A percentile compares a stretch with the other conserved stretches of the same genome.
phyloP scores from a whole-genome alignment of 2,888 invertebrate genomes.

The Parelbella ahira region DNA sequence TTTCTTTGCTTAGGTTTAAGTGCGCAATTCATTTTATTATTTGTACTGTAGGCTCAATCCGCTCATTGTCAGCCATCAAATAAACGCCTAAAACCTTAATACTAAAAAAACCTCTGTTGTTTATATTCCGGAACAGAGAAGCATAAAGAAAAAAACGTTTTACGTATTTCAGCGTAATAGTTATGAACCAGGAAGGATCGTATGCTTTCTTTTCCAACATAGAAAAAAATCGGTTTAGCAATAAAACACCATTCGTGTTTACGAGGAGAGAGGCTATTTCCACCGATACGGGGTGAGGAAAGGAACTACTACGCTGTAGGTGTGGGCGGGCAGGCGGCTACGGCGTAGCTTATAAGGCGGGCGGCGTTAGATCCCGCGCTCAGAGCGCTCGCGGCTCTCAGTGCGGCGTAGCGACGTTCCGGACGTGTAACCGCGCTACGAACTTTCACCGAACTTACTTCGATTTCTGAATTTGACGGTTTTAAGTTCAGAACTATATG shows the following conservation, averaged over 20 bases:
- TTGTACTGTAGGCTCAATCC: no score
- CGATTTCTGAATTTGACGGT: no score
- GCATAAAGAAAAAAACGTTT: slow-evolving; percentile 8
- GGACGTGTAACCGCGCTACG: slow-evolving; percentile 41
- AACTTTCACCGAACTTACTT: slow-evolving; percentile 20
- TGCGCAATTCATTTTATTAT: no score
- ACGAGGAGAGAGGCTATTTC: slow-evolving; percentile 21
- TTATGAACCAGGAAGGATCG: slow-evolving; percentile 18
- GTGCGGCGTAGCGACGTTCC: slow-evolving; percentile 40
- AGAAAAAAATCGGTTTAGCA: slow-evolving; percentile 22
- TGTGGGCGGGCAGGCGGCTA: slow-evolving; percentile 33
- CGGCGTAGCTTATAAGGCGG: slow-evolving; percentile 52
- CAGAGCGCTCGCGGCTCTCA: slow-evolving; percentile 60
- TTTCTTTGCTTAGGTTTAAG: no score
- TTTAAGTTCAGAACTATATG: no score
- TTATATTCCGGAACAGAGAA: no score
- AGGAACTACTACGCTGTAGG: no score
- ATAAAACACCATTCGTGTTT: slow-evolving; percentile 23
- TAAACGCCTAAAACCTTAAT: no score
- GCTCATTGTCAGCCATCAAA: no score
- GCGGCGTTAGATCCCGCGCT: slow-evolving; percentile 43
- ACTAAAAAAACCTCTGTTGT: no score
- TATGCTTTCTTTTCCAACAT: slow-evolving; percentile 7
- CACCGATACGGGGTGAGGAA: slow-evolving; percentile 9
- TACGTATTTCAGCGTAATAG: slow-evolving; percentile 12